A percentile compares a stretch with the other conserved stretches of the same genome.
phyloP scores from a whole-genome alignment of 2,888 invertebrate species.

The Drosophila yooni region DNA sequence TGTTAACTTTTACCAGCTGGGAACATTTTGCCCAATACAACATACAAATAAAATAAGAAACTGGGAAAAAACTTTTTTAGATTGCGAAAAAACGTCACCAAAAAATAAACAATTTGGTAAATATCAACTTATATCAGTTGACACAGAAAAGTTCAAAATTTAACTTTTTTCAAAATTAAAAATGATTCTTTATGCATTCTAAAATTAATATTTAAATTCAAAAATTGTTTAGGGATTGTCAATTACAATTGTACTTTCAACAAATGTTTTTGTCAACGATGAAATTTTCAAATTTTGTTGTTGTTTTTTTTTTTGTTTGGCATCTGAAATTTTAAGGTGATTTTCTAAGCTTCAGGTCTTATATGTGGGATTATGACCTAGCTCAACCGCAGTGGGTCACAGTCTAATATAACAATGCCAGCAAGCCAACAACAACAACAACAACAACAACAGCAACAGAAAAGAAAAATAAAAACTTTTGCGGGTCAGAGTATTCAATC shows the following conservation, averaged over 20 bases:
- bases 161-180: neutral
- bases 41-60: neutral
- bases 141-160: neutral
- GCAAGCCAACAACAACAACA: neutral
- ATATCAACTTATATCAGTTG: neutral
- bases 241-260: neutral
- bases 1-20: neutral
- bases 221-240: neutral
- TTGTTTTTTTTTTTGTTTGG: neutral
- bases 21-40: neutral
- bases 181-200: neutral
- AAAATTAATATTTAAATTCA: neutral
- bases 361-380: neutral
- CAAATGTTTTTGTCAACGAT: neutral
- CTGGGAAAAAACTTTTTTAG: neutral
- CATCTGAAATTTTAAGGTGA: neutral
- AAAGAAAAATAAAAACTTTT: conserved; percentile 4
- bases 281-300: neutral
- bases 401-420: neutral
- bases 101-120: neutral
- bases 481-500: conserved; percentile 18
- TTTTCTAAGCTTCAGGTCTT: neutral
- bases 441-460: neutral
- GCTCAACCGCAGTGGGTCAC: conserved; percentile 20
- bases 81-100: neutral